Base-by-base conservation (phyloP, 2,888 invertebrate genomes). In the Stenotaenia linearis region DNA sequence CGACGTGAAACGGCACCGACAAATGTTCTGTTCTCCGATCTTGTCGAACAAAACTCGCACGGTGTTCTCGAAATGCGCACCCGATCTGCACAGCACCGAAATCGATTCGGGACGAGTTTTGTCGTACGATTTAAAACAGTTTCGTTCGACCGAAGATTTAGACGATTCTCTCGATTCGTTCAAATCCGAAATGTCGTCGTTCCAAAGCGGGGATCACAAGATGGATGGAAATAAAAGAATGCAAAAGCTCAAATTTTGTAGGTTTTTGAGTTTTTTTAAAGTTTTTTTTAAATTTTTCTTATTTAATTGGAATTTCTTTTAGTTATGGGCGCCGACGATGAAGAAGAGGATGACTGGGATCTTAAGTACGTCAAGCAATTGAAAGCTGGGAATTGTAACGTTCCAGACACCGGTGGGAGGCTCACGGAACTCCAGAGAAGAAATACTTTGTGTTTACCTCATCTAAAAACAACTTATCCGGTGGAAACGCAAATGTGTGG, bases 401-500 rank as follows among this genome's bases (percentile, higher is more conserved):
- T 78, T 30, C 25, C 25, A 25, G 82, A 82, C 80, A 83, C 84
- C 77, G 84, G 84, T 83, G 83, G 83, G 7, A 82, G 86, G 0
- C 82, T 86, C n/a, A 83, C 83, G 61, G 86, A 87, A 80, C 82
- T 87, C 75, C 84, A 85, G 81, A 82, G 86, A 18, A 82, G 87
- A 10, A 87, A 87, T 81, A 86, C 86, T 0, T 83, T 87, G 25
- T 86, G 86, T 80, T 83, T 84, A 7, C 86, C 87, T 0, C 87
- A 87, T 82, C 82, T 86, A 78, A 85, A 84, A 79, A 84, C 85
- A 0, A 84, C 85, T 6, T 87, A 87, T 81, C 86, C 86, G 0
- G 84, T 86, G 3, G 87, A 87, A 82, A 84, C 84, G 10, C 85
- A 85, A 82, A 40, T 76, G 30, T 61, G 61, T 50, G 21, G 74